Conservation (phyloP, 1,140 invertebrate genomes). For the Cheumatopsyche charites region DNA sequence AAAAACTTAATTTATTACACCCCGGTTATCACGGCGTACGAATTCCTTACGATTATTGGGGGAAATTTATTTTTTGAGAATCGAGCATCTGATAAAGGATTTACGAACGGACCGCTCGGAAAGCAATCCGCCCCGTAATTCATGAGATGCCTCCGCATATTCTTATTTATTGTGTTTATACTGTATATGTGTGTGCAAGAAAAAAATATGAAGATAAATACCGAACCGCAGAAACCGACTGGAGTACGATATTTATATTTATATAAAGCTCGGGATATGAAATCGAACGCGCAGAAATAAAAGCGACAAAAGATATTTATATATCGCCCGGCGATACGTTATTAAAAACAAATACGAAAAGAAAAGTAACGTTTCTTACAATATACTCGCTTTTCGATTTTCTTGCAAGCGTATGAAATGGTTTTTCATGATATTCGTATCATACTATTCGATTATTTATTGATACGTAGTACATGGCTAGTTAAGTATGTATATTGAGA, state of each 20-base stretch:
- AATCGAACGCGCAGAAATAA: conserved; percentile 14
- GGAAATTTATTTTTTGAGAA: conserved; percentile 15
- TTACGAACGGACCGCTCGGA: conserved; percentile 22
- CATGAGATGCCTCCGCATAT: conserved; percentile 21
- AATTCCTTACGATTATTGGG: conserved; percentile 5
- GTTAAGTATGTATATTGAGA: too few relatives aligned
- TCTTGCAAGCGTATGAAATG: too few relatives aligned
- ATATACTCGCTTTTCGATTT: too few relatives aligned
- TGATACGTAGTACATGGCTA: too few relatives aligned
- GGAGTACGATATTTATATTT: conserved; percentile 7
- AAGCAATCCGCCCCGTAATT: conserved; percentile 24
- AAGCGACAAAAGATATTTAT: conserved; percentile 4
- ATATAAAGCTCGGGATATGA: conserved; percentile 18
- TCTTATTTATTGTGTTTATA: conserved; percentile 26
- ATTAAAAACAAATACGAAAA: too few relatives aligned
- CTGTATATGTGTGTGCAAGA: neutral
- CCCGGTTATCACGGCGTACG: neutral
- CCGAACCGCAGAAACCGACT: neutral
- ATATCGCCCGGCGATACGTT: neutral
- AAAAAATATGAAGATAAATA: conserved; percentile 28
- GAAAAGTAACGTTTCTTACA: too few relatives aligned
- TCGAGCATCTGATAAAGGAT: conserved; percentile 26
- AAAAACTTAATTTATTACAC: too few relatives aligned
- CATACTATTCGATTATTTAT: too few relatives aligned
- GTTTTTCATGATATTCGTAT: too few relatives aligned